Base-by-base conservation (phyloP, 2,888 invertebrate genomes). In the Dorcus parallelipipedus region DNA sequence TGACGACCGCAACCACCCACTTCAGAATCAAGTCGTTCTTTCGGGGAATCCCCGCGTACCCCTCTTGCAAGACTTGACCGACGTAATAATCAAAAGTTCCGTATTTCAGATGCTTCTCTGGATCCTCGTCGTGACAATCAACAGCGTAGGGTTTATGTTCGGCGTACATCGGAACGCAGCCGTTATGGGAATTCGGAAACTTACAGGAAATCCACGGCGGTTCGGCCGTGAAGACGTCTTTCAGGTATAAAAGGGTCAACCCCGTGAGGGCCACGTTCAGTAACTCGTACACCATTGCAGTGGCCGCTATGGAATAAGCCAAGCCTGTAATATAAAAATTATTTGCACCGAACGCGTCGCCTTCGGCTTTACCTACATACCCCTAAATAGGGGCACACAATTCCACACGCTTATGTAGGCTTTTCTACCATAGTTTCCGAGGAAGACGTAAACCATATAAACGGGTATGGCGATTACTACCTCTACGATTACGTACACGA, bases 401-500 rank as follows among this genome's bases (percentile, higher is more conserved):
- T 59, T 53, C 59, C 59, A 59, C 23, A 43, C 52, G 42, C 52
- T 49, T 20, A 59, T 52, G 40, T 59, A 59, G 14, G 52, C 52
- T 49, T 53, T 47, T 23, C 55, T 47, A 1, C 55, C 56, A 43
- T 52, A 59, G 14, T 52, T 50, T 26, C 59, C 59, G 33, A 56
- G 9, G 23, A 59, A 56, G 40, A 56, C 52, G 43, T 59, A 59
- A 14, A 52, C 39, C 56, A 52, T 59, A 38, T 52, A 59, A 8
- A 59, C 39, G 10, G 59, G 59, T n/a, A 59, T 39, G 7, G 51
- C 55, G 9, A 59, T 26, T 1, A 43, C 38, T 9, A 49, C 40
- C 9, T 43, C 48, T 23, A 52, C 10, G 7, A 42, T 38, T 14
- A 49, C 17, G 14, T 56, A 59, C 5, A 49, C 33, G 9, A 49